Evolutionary conservation across 2,113 vertebrate species (phyloP).

Genomic region (Neofelis nebulosa): DNA sequence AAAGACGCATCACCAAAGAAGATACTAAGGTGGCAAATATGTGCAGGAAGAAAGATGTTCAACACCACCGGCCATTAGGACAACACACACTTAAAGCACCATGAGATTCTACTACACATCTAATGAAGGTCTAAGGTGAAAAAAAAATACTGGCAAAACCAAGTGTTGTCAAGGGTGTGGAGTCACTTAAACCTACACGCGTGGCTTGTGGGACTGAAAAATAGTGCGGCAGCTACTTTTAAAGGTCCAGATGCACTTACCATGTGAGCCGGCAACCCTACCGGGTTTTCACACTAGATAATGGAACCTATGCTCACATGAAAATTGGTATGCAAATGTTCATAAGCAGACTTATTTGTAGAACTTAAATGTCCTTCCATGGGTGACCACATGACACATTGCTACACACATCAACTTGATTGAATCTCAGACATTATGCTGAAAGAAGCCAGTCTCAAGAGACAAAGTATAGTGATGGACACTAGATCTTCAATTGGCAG

Average conservation of each 20-base stretch:
- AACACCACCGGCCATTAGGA: neutral
- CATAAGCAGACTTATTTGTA: neutral
- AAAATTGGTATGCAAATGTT: neutral
- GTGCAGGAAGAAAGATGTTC: neutral
- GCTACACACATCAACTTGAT: too few species aligned
- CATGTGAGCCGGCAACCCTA: neutral
- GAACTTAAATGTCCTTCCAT: neutral
- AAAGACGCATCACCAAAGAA: neutral
- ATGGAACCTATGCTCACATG: neutral
- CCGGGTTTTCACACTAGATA: neutral
- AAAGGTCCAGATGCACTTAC: neutral
- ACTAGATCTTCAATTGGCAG: too few species aligned
- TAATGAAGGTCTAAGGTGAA: neutral
- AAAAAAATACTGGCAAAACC: neutral
- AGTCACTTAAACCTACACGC: neutral
- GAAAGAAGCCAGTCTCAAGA: neutral
- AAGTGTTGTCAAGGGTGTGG: neutral
- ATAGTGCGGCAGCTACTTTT: neutral
- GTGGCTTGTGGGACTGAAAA: neutral
- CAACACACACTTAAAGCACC: neutral
- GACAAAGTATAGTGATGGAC: rapidly evolving
- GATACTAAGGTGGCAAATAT: neutral
- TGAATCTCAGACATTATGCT: neutral
- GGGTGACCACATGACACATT: rapidly evolving
- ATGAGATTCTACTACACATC: neutral